Percentiles rank a stretch among this genome's conserved stretches.
Conservation (phyloP, 2,888 invertebrate species). For the Gastracanthus pulcherrimus region DNA sequence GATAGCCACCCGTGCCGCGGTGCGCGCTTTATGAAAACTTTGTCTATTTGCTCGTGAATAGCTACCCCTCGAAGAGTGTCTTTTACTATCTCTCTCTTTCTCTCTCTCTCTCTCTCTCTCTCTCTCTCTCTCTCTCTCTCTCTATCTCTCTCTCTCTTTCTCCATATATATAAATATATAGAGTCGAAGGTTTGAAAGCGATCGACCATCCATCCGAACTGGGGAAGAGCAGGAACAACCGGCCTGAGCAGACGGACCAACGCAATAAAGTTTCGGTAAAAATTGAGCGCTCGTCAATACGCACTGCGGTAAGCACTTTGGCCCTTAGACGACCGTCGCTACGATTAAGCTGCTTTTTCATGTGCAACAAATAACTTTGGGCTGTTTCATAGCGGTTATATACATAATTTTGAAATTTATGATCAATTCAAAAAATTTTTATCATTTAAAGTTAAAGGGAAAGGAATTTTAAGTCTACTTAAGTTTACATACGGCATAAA, state of each 20-base stretch:
- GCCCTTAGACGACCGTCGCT: neutral
- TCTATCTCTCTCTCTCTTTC: neutral
- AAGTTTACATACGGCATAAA: too few relatives aligned
- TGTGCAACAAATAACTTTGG: neutral
- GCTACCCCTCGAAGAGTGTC: neutral
- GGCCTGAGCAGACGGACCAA: neutral
- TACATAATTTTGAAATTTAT: too few relatives aligned
- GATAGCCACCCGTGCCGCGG: too few relatives aligned
- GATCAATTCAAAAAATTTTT: too few relatives aligned
- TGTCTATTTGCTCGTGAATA: constrained; percentile 27
- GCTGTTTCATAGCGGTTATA: neutral
- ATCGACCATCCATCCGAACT: constrained; percentile 24
- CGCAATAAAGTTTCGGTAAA: constrained; percentile 31
- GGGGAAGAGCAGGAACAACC: neutral
- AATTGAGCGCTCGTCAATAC: constrained; percentile 4
- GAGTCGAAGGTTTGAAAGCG: neutral
- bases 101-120: neutral
- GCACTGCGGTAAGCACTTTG: neutral
- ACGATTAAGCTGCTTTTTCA: constrained; percentile 3
- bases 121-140: neutral
- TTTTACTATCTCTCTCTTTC: too few relatives aligned
- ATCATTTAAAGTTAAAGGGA: too few relatives aligned
- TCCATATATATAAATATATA: neutral
- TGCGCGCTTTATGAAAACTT: constrained; percentile 41
- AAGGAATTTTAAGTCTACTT: too few relatives aligned